Evolutionary conservation across 2,113 vertebrate species (phyloP), one percentile per base, ranked within the genome.

Genomic region (Rhea americana): DNA sequence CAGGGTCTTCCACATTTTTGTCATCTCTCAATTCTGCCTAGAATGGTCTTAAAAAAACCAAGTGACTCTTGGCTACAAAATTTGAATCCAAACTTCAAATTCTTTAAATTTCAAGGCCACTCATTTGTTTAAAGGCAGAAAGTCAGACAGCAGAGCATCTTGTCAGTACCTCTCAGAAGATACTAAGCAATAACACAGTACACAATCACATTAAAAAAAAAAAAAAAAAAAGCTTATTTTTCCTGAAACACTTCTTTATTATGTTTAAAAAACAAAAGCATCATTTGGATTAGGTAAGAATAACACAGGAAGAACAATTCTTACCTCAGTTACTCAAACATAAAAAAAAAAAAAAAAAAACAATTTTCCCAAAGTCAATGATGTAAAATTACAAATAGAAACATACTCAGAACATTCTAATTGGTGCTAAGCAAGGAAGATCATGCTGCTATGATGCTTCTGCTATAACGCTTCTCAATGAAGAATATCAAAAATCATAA

Each of bases 351-450:
- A 53, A 20, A 53, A 26, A 5, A 18, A 19, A 19, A 16, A 55
- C 53, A 73, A 86, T 84, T 93, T 82, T 79, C 53, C 71, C 84
- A 43, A 91, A 93, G 56, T 82, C 82, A 92, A 85, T 93, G 73
- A 84, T 8, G 21, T 74, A 62, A 79, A 58, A 85, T 82, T 89
- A 82, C 90, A 92, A 94, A 92, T 13, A 89, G 77, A 79, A 13
- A 89, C 48, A 91, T 45, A 87, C 85, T 82, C 78, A 93, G 62
- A 94, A 89, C 71, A 48, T 89, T 55, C 71, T 87, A 85, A 93
- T 58, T 82, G 71, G 71, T 76, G 67, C 67, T 94, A 94, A 96
- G 92, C 90, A 95, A 83, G 90, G 88, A 62, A 90, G 91, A 94
- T 65, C 68, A 67, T 41, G 74, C 80, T 85, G 18, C 72, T 74